A percentile compares a stretch with the other conserved stretches of the same genome.
Evolutionary conservation across 2,113 vertebrate species (phyloP).

Genomic region (Marcusenius ussheri): DNA sequence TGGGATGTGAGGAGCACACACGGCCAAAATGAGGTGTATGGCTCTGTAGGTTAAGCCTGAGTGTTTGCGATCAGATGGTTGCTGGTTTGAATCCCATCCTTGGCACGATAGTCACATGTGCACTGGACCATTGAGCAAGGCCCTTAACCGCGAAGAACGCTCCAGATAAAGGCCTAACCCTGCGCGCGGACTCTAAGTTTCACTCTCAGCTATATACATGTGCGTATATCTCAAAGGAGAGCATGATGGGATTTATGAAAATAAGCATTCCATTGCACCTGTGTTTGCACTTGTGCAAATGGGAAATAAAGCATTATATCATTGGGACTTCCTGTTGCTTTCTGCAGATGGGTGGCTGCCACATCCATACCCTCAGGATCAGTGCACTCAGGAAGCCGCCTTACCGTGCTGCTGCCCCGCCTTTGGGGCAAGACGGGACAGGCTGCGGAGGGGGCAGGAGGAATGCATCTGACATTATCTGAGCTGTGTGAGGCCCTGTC

Average conservation of each 20-base stretch:
- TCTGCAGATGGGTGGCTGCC: neutral
- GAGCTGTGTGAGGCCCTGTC: neutral
- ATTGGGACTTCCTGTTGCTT: neutral
- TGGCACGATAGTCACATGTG: neutral
- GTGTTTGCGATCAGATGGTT: neutral
- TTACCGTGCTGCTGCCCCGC: neutral
- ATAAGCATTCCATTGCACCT: neutral
- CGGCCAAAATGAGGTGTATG: neutral
- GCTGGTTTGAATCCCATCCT: neutral
- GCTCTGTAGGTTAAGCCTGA: neutral
- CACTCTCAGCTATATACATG: neutral
- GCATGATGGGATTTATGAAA: neutral
- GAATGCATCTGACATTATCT: neutral
- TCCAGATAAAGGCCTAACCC: neutral
- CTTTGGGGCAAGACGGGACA: constrained; percentile 10
- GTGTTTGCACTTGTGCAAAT: neutral
- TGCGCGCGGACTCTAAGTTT: neutral
- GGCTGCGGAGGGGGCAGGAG: neutral
- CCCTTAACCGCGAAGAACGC: neutral
- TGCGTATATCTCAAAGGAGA: neutral
- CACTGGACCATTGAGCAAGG: neutral
- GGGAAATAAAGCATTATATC: neutral
- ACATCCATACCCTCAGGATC: neutral
- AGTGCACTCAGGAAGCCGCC: neutral
- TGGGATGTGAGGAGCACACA: neutral